These are phyloP conservation scores for Picathartes gymnocephalus DNA, from an alignment of 2,113 vertebrate genomes.

Conservation along the genomic window DNA sequence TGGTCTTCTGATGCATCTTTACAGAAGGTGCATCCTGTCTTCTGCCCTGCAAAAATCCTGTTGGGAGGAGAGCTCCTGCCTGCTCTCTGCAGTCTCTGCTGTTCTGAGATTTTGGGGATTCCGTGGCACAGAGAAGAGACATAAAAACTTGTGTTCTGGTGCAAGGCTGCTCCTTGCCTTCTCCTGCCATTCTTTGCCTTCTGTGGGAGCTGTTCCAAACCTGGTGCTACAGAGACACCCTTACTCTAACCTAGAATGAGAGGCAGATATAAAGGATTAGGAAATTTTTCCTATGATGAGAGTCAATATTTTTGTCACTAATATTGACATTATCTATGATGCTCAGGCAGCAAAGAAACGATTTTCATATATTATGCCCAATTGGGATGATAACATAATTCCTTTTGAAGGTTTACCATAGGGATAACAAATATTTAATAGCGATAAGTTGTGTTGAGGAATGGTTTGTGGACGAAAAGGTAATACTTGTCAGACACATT, in stretches of 20 bases:
- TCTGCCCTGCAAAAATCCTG: background rate
- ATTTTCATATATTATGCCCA: background rate
- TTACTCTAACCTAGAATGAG: background rate
- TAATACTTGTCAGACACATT: background rate
- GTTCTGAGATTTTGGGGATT: background rate
- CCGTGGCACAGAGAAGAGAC: background rate
- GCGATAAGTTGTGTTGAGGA: background rate
- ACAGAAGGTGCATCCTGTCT: background rate
- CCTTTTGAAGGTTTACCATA: background rate
- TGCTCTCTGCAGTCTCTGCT: background rate
- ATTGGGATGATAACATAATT: background rate
- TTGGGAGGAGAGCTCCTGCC: background rate
- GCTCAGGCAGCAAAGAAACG: background rate
- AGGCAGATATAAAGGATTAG: background rate
- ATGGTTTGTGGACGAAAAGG: background rate
- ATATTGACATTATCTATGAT: rapidly evolving
- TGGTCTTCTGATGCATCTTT: background rate
- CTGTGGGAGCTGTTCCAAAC: constrained; percentile 36
- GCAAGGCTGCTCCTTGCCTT: background rate
- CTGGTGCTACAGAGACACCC: background rate
- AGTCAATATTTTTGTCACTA: background rate
- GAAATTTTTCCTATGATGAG: background rate
- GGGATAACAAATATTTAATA: background rate
- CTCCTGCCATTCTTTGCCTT: background rate
- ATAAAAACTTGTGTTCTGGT: background rate